Base-by-base conservation (phyloP, 2,888 invertebrate genomes). In the Chymomyza fuscimana region DNA sequence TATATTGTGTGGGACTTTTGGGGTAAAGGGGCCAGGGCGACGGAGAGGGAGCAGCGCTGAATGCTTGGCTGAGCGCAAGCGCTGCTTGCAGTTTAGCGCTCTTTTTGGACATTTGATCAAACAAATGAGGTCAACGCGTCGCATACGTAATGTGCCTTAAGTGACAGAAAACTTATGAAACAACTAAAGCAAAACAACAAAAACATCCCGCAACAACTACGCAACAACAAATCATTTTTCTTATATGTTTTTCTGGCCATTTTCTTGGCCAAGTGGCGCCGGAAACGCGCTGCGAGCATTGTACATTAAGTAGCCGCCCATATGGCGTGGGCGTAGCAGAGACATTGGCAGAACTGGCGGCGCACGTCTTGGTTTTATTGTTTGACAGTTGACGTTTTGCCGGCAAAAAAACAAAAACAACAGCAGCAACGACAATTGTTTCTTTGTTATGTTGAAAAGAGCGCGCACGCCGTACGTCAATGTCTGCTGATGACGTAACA, bases 321-420 rank as follows among this genome's bases (percentile, higher is more conserved):
- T 67, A 22, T 5, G 10, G 25, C 63, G 80, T 77, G 80, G 80
- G 78, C 65, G 76, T 72, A 15, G 65, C 68, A 72, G 64, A 59
- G 15, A 70, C 67, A 36, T 54, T 52, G 59, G 36, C 32, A 60
- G 40, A 15, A 32, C 32, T 15, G 16, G 36, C 29, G 60, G 60
- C 60, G 58, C 22, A 15, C 58, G 22, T 15, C 22, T 22, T 58
- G 15, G 22, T 78, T 73, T 71, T 70, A 72, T 73, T 73, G 71
- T 77, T 77, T 85, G 77, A 85, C 86, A 77, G 80, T 80, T 87
- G 80, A 77, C 83, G 86, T 70, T 84, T 84, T 83, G 86, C 84
- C 84, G 84, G 84, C 88, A 83, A 87, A 80, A 73, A 64, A 59
- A 16, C 64, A 66, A 65, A 70, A 72, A 60, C 67, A 67, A 59